phyloP scores from a whole-genome alignment of 2,888 invertebrate species.

The Halocaridina rubra region DNA sequence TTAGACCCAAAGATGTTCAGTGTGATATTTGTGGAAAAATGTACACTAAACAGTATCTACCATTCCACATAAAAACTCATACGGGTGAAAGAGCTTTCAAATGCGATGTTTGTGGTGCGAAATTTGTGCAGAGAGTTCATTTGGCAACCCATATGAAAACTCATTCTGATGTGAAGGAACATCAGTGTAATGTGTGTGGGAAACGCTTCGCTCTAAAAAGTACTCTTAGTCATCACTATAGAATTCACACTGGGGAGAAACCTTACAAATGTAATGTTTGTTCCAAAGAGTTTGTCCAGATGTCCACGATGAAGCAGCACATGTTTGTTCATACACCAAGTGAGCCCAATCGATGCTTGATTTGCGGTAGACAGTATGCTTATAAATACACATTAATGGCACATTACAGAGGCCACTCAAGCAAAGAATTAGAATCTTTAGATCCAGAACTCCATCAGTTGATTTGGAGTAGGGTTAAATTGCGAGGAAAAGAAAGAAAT shows the following conservation, averaged over 20 bases:
- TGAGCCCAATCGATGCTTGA: conserved; percentile 56
- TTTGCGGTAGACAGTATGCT: conserved; percentile 21
- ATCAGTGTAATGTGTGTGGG: conserved; percentile 90
- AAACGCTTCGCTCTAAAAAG: conserved; percentile 62
- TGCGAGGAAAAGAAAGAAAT: background rate
- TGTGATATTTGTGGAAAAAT: conserved; percentile 65
- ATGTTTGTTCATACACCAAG: conserved; percentile 57
- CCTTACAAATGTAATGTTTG: conserved; percentile 62
- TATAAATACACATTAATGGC: background rate
- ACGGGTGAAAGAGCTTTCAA: conserved; percentile 62
- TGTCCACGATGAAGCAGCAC: conserved; percentile 61
- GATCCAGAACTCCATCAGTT: background rate
- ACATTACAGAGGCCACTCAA: background rate
- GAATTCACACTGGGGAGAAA: conserved; percentile 62
- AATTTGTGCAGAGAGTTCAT: conserved; percentile 68
- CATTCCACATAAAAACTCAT: conserved; percentile 62
- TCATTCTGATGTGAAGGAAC: conserved; percentile 94
- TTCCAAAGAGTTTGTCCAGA: conserved; percentile 63
- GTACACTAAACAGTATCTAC: conserved; percentile 62
- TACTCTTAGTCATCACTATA: conserved; percentile 58
- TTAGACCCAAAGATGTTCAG: conserved; percentile 63
- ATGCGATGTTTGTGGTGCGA: conserved; percentile 58
- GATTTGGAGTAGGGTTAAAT: too few relatives aligned
- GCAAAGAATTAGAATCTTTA: too few relatives aligned
- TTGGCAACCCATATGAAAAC: conserved; percentile 96